phyloP scores from a whole-genome alignment of 2,113 vertebrate species.

The Dasyornis broadbenti region DNA sequence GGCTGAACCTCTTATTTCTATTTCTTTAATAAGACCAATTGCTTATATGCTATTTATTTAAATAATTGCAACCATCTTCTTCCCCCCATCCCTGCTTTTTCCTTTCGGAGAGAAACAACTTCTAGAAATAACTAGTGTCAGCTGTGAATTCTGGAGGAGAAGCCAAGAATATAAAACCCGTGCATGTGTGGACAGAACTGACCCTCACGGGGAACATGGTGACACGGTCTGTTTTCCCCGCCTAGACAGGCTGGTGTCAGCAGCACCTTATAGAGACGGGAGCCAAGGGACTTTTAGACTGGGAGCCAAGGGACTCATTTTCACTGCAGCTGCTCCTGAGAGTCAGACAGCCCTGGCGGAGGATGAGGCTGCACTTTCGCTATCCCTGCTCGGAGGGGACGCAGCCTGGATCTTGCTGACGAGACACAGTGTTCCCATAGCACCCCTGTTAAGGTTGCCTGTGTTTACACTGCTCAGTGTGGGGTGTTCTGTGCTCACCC shows the following conservation, averaged over 20 bases:
- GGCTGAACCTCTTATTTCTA: neutral
- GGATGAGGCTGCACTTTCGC: neutral
- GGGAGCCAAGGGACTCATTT: neutral
- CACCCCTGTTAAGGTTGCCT: accelerated
- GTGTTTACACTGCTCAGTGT: accelerated
- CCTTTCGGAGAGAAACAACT: slow-evolving; percentile 11
- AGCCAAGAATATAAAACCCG: slow-evolving; percentile 9
- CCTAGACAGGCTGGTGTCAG: neutral
- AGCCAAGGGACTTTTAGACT: neutral
- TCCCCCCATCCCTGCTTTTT: neutral
- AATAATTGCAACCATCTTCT: slow-evolving; percentile 29
- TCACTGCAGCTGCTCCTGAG: neutral
- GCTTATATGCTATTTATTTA: slow-evolving; percentile 35
- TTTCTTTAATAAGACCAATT: neutral
- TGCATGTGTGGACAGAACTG: neutral
- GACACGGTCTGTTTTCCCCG: neutral
- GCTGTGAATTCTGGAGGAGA: slow-evolving; percentile 20
- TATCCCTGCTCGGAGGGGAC: neutral
- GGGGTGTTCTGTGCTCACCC: neutral
- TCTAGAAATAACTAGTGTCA: slow-evolving; percentile 55
- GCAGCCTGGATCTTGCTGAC: neutral
- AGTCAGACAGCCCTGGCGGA: neutral
- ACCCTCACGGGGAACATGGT: neutral
- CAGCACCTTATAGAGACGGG: neutral
- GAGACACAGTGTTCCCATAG: accelerated